Conservation (phyloP, 2,797 vertebrate genomes). For the Pelochelys cantorii region DNA sequence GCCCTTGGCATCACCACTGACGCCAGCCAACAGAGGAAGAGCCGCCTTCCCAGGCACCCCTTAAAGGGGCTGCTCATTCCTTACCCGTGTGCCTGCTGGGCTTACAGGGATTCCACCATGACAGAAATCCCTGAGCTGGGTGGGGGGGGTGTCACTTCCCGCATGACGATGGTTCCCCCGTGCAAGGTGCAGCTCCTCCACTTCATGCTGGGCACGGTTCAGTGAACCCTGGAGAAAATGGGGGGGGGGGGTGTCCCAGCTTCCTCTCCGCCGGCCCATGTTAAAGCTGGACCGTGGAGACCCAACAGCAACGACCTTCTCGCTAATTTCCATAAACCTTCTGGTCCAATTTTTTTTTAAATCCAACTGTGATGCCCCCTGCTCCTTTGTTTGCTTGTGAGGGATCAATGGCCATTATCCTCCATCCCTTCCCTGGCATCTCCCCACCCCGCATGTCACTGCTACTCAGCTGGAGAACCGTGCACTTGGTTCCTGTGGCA, state of each 20-base stretch:
- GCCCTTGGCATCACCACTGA: neutral
- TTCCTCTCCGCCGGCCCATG: neutral
- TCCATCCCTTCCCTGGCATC: too few species aligned
- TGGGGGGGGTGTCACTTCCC: conserved; percentile 35
- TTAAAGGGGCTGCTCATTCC: neutral
- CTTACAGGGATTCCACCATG: neutral
- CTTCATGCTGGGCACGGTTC: too few species aligned
- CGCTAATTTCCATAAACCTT: neutral
- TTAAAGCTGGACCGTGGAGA: neutral
- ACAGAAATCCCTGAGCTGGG: neutral
- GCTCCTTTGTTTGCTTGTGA: neutral
- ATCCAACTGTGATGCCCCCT: neutral
- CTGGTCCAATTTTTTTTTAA: neutral
- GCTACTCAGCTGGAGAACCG: neutral
- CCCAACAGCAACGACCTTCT: neutral
- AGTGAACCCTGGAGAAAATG: too few species aligned
- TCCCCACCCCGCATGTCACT: too few species aligned
- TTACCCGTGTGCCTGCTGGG: neutral
- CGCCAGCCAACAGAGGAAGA: neutral
- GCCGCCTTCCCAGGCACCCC: neutral
- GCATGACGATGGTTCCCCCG: neutral
- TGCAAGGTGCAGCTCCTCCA: neutral
- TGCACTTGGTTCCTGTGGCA: neutral
- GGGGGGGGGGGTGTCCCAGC: too few species aligned
- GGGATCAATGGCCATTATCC: too few species aligned